Base-by-base conservation (phyloP, 2,888 invertebrate species). In the Ceraclea dissimilis region DNA sequence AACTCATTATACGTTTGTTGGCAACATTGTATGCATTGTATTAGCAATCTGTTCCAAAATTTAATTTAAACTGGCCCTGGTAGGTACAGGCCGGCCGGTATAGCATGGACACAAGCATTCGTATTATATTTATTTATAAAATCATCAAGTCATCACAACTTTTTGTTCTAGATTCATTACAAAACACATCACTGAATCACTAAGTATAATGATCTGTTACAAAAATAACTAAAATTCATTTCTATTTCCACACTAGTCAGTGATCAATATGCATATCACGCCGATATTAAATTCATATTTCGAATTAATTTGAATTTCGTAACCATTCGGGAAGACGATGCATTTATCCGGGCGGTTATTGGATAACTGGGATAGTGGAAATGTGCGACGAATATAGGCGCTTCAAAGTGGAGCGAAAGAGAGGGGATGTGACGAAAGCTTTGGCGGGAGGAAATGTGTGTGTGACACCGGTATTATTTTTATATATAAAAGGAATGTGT, bases 301-400 rank as follows among this genome's bases (percentile, higher is more conserved):
- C 46, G 50, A 55, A 55, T 50, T 26, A 20, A 55, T 43, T 50
- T 19, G 33, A 51, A 48, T 39, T 51, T 34, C 22, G 21, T 34
- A 51, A 51, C 46, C 47, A 22, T 20, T 51, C 48, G 47, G 17
- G 10, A 31, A 55, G 50, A 19, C 33, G 39, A 31, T 34, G 56
- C 56, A 46, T 22, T 22, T 21, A 31, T 48, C 19, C 49, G 49
- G 34, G 52, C 58, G 58, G 49, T 49, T 48, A 52, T 51, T 58
- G 54, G 47, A 17, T 34, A n/a, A 62, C 68, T 66, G 63, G 71
- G 74, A 68, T 26, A 43, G 51, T 66, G 62, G 71, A 73, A 68
- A 33, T 39, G 51, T 55, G 51, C 50, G 50, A 55, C 49, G 50
- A 55, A 55, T 54, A 55, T 55, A 55, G 55, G 39, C 34, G 31